Evolutionary conservation across 2,888 invertebrate species (phyloP).

Genomic region (Bhutanitis thaidina): DNA sequence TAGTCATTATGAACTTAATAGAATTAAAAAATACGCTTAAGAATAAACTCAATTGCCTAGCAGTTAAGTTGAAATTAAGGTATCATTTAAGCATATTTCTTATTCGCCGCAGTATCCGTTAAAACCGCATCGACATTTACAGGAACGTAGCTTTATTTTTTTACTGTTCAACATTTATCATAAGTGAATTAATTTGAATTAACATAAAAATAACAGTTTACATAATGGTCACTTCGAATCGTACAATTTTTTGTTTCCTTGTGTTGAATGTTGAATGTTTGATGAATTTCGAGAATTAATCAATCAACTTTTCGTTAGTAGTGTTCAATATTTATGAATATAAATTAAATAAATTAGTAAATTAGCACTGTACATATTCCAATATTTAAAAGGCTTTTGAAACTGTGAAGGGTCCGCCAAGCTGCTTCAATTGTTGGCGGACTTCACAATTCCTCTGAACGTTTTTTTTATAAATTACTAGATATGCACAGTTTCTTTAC

Average conservation of each 20-base stretch:
- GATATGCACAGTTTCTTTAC: too few species aligned
- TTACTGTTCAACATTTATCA: slow-evolving; percentile 57
- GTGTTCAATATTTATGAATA: slow-evolving; percentile 5
- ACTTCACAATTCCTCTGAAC: too few species aligned
- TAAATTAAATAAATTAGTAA: neutral
- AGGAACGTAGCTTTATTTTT: slow-evolving; percentile 58
- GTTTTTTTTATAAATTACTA: too few species aligned
- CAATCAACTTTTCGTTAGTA: slow-evolving; percentile 32
- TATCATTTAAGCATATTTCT: slow-evolving; percentile 34
- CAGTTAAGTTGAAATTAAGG: slow-evolving; percentile 25
- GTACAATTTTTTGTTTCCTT: slow-evolving; percentile 37
- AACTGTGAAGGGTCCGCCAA: too few species aligned
- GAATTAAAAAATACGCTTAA: slow-evolving; percentile 20
- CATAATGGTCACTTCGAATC: slow-evolving; percentile 55
- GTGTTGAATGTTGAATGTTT: slow-evolving; percentile 59
- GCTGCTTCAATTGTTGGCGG: too few species aligned
- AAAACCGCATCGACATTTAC: slow-evolving; percentile 57
- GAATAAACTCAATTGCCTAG: slow-evolving; percentile 22
- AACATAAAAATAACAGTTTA: slow-evolving; percentile 66
- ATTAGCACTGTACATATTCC: too few species aligned
- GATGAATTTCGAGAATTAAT: slow-evolving; percentile 40
- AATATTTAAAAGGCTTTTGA: too few species aligned
- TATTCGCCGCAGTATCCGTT: slow-evolving; percentile 50
- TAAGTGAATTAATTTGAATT: slow-evolving; percentile 75
- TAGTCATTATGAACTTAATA: slow-evolving; percentile 43